phyloP scores from a whole-genome alignment of 2,888 invertebrate genomes.

The Actias luna region DNA sequence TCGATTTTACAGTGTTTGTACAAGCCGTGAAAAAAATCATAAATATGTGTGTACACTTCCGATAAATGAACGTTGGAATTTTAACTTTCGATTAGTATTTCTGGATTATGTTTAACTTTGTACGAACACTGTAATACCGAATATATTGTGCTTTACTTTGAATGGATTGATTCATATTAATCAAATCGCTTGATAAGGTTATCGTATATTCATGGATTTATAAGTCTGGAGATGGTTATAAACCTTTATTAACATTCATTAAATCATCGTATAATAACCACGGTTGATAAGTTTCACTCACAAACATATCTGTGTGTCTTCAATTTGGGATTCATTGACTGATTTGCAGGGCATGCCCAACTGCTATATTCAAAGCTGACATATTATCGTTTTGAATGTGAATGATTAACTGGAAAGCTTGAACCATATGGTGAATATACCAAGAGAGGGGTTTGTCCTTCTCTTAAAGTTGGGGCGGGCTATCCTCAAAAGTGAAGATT shows the following conservation, averaged over 20 bases:
- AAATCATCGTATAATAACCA: constrained; percentile 53
- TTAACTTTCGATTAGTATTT: constrained; percentile 3
- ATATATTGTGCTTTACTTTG: constrained; percentile 47
- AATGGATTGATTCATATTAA: constrained; percentile 57
- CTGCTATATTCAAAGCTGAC: constrained; percentile 67
- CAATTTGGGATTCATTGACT: constrained; percentile 78
- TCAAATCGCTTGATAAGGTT: constrained; percentile 64
- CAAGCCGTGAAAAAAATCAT: neutral
- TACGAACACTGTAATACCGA: constrained; percentile 22
- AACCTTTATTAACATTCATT: constrained; percentile 54
- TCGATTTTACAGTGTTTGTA: constrained; percentile 56
- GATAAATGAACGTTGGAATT: constrained; percentile 22
- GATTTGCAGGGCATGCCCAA: constrained; percentile 79
- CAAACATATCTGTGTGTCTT: constrained; percentile 79
- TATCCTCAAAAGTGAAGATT: constrained; percentile 48
- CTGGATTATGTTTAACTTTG: neutral
- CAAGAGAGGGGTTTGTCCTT: constrained; percentile 73
- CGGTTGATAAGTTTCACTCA: constrained; percentile 56
- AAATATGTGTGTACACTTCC: constrained; percentile 5
- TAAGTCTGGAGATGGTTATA: constrained; percentile 50
- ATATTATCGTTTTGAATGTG: constrained; percentile 64
- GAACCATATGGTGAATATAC: constrained; percentile 74
- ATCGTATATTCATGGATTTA: constrained; percentile 42
- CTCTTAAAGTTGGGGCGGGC: constrained; percentile 62
- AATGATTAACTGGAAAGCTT: constrained; percentile 55